phyloP scores from a whole-genome alignment of 2,888 invertebrate genomes.

The Augiades crinisus region DNA sequence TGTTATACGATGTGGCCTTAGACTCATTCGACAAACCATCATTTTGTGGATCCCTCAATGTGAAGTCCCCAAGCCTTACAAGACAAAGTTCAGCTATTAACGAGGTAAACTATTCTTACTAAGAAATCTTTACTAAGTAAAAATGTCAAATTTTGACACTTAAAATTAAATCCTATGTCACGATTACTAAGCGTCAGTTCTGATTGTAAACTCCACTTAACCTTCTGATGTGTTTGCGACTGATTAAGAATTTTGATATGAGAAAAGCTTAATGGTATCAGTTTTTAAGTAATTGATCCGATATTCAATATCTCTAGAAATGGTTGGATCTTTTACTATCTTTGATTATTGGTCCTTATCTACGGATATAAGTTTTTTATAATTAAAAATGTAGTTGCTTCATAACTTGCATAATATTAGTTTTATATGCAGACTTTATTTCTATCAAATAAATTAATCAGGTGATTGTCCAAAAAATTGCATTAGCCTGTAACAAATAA shows the following conservation, averaged over 20 bases:
- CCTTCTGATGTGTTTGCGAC: constrained; percentile 8
- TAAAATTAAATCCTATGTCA: constrained; percentile 10
- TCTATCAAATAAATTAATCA: too few species aligned
- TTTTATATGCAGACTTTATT: too few species aligned
- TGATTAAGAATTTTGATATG: constrained; percentile 26
- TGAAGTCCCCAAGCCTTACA: constrained; percentile 84
- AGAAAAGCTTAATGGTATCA: constrained; percentile 20
- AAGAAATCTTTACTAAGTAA: too few species aligned
- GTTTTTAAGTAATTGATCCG: constrained; percentile 23
- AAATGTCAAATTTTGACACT: constrained; percentile 4
- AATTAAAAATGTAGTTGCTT: too few species aligned
- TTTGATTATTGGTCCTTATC: too few species aligned
- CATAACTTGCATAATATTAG: too few species aligned
- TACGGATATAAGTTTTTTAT: too few species aligned
- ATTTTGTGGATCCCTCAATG: constrained; percentile 84
- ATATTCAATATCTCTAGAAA: constrained; percentile 9
- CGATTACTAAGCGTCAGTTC: constrained; percentile 10
- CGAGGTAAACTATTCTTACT: constrained; percentile 78
- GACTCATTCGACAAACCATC: constrained; percentile 97
- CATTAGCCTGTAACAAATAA: too few species aligned
- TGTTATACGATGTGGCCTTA: constrained; percentile 96
- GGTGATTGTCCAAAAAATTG: too few species aligned
- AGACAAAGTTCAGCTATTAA: constrained; percentile 82
- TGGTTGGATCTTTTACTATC: background rate
- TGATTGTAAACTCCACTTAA: constrained; percentile 1